A percentile compares a stretch with the other conserved stretches of the same genome.
phyloP scores from a whole-genome alignment of 2,797 vertebrate genomes.

The Galago senegalensis region DNA sequence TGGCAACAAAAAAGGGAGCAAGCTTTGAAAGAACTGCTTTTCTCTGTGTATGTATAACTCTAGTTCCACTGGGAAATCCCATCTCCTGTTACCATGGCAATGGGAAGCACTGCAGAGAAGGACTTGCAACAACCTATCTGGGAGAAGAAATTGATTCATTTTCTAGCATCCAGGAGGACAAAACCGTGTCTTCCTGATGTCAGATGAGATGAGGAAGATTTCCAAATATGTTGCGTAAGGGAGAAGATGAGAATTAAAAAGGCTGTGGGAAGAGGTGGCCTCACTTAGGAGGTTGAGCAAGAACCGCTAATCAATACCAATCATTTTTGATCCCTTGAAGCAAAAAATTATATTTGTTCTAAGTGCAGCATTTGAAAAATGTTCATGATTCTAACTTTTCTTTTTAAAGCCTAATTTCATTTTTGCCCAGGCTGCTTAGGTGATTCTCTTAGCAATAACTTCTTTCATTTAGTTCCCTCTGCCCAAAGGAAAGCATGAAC shows the following conservation, averaged over 20 bases:
- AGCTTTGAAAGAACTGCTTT: constrained; percentile 72
- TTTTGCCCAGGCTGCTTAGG: background rate
- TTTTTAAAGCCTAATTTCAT: constrained; percentile 55
- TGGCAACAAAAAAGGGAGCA: constrained; percentile 55
- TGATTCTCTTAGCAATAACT: constrained; percentile 1
- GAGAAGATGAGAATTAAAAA: constrained; percentile 54
- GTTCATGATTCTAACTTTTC: constrained; percentile 14
- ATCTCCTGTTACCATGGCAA: constrained; percentile 83
- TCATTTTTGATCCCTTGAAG: constrained; percentile 43
- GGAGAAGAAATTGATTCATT: constrained; percentile 78
- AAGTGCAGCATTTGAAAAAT: constrained; percentile 21
- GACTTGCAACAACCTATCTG: constrained; percentile 52
- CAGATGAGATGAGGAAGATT: constrained; percentile 62
- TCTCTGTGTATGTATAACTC: constrained; percentile 68
- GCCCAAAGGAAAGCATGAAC: constrained; percentile 1
- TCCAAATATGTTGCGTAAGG: constrained; percentile 36
- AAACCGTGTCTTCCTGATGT: constrained; percentile 60
- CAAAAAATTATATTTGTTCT: constrained; percentile 60
- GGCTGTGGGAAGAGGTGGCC: constrained; percentile 1
- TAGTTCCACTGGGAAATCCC: constrained; percentile 75
- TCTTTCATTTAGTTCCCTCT: background rate
- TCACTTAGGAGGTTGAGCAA: constrained; percentile 34
- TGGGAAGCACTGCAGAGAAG: constrained; percentile 74
- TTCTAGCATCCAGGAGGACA: constrained; percentile 56
- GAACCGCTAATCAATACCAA: constrained; percentile 28